A percentile compares a stretch with the other conserved stretches of the same genome.
These are phyloP conservation scores for Lophura nycthemera DNA, from an alignment of 2,113 vertebrate genomes.

Conservation along the genomic window DNA sequence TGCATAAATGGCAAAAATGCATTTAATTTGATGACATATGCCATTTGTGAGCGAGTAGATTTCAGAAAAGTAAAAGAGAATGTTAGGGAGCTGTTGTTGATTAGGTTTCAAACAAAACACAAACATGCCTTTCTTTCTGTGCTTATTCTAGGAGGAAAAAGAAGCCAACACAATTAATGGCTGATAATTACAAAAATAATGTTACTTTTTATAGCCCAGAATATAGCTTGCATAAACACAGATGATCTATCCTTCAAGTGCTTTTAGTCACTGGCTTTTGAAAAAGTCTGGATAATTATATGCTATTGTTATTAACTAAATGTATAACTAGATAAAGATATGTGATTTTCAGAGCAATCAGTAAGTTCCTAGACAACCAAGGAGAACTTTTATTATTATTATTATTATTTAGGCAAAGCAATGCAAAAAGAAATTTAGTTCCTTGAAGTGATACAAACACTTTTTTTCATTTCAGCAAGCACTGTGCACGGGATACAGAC, in stretches of 20 bases:
- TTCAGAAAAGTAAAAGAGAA: not conserved
- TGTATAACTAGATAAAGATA: not conserved
- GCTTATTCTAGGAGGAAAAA: constrained; percentile 14
- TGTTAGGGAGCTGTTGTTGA: not conserved
- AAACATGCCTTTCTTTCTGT: not conserved
- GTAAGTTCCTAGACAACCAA: not conserved
- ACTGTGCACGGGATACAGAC: not conserved
- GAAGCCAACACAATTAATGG: constrained; percentile 31
- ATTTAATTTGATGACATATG: not conserved
- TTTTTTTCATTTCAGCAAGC: not conserved
- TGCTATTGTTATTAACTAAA: not conserved
- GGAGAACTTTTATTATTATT: not conserved
- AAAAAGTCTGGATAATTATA: not conserved
- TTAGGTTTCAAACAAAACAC: not conserved
- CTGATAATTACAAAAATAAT: constrained; percentile 20
- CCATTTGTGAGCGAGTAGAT: not conserved
- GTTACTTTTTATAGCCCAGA: constrained; percentile 13
- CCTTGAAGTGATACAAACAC: not conserved
- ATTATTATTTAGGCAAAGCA: not conserved
- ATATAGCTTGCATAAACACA: not conserved
- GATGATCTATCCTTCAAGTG: not conserved
- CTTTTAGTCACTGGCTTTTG: not conserved
- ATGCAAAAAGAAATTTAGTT: not conserved
- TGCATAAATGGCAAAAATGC: rapidly evolving
- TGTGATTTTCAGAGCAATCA: not conserved